These are phyloP conservation scores for Cylloceria caligata DNA, from an alignment of 2,888 invertebrate genomes.

Conservation along the genomic window DNA sequence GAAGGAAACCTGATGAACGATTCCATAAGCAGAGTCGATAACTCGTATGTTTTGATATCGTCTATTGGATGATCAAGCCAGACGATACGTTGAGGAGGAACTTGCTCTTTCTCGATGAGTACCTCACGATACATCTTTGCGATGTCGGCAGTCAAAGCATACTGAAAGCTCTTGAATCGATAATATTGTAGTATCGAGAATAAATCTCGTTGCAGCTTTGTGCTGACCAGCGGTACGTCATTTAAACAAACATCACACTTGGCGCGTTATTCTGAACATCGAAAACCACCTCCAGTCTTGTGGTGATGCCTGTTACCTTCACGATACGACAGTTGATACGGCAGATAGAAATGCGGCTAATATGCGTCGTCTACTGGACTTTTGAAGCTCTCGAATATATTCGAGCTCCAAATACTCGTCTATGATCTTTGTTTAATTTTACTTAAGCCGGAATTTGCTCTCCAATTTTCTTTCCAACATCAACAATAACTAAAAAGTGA, in stretches of 20 bases:
- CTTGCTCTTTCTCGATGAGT: constrained; percentile 55
- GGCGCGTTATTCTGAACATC: constrained; percentile 74
- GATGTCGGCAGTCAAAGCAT: constrained; percentile 21
- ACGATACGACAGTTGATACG: constrained; percentile 78
- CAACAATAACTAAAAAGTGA: constrained; percentile 44
- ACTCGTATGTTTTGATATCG: constrained; percentile 1
- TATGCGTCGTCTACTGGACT: not conserved
- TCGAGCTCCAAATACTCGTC: constrained; percentile 11
- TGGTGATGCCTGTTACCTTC: constrained; percentile 75
- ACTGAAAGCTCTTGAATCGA: constrained; percentile 25
- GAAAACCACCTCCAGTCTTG: constrained; percentile 78
- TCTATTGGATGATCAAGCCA: constrained; percentile 70
- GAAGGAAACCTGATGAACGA: constrained; percentile 9
- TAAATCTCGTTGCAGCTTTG: constrained; percentile 75
- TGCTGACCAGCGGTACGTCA: constrained; percentile 72
- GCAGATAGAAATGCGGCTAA: constrained; percentile 50
- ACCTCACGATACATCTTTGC: constrained; percentile 48
- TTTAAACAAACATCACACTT: constrained; percentile 75
- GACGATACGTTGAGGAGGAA: constrained; percentile 77
- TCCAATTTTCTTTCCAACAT: constrained; percentile 38
- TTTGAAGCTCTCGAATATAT: constrained; percentile 13
- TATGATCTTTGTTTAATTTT: constrained; percentile 8
- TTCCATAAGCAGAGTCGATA: constrained; percentile 26
- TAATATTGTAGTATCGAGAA: constrained; percentile 38
- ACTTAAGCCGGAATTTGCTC: constrained; percentile 1